Evolutionary conservation across 2,888 invertebrate species (phyloP), one percentile per base, ranked within the genome.

Genomic region (Julus scanicus): DNA sequence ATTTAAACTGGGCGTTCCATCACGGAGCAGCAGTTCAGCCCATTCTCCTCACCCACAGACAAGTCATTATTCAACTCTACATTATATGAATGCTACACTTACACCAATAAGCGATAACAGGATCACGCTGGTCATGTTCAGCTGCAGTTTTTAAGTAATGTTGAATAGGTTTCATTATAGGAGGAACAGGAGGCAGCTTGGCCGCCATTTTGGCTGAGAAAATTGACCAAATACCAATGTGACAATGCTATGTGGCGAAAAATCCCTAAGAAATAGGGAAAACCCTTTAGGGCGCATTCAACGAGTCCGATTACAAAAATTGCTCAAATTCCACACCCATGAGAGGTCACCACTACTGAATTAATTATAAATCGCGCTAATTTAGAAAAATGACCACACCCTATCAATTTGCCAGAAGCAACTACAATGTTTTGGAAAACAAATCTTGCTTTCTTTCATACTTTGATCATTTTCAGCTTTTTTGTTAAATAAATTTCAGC

Each of bases 81-180:
- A 44, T 84, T 15, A 40, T 44, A 84, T n/a, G 11, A 8, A 40
- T 1, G 15, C 40, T n/a, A 5, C 20, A 89, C 93, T 92, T 93
- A 95, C 97, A 95, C 97, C 99, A 99, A 92, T 99, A 99, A 86
- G 97, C 95, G 84, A 99, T 95, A 57, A 97, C 95, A 63, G 96
- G 94, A 93, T 99, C 98, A 90, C 98, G 94, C 57, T 94, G 93
- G 91, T 98, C 98, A 93, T 99, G 98, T 92, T 98, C 98, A 85
- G 94, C 94, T 0, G 98, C 98, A 89, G 97, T 95, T 93, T 98
- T 99, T 89, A 99, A 93, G 92, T 96, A 97, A 92, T 97, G 98
- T 90, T 97, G 97, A 90, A 99, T 95, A 48, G 95, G 94, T 92
- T 97, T 98, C 84, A 99, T 93, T 89, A 95, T 94, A 0, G 95